Evolutionary conservation across 2,113 vertebrate genomes (phyloP).

Genomic region (Patagioenas fasciata): DNA sequence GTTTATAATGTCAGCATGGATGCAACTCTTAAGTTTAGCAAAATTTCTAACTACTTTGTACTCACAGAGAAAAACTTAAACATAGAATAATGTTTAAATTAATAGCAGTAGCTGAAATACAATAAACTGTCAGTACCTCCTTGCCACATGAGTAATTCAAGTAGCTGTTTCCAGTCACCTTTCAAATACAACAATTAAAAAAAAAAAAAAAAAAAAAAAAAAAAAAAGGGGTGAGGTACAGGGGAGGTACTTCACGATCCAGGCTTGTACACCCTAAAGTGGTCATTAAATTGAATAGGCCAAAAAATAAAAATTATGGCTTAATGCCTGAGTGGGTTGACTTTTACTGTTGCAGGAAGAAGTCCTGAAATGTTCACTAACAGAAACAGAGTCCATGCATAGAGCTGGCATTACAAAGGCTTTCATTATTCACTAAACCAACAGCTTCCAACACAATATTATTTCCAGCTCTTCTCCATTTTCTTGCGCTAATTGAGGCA

Average conservation of each 20-base stretch:
- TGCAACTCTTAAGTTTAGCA: background rate
- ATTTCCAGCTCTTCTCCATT: background rate
- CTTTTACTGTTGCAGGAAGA: background rate
- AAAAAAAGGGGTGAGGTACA: background rate
- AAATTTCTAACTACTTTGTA: background rate
- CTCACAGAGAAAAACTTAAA: background rate
- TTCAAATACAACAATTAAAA: background rate
- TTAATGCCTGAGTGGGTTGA: background rate
- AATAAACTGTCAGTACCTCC: background rate
- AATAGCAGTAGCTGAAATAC: background rate
- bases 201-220: background rate
- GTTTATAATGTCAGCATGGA: background rate
- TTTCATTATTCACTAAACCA: background rate
- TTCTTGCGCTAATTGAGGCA: background rate
- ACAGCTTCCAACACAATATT: background rate
- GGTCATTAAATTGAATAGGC: background rate
- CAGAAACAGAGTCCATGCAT: accelerated
- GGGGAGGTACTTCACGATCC: background rate
- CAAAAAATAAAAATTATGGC: background rate
- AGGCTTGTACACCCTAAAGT: background rate
- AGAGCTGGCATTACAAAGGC: background rate
- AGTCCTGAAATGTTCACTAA: background rate
- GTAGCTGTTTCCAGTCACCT: background rate
- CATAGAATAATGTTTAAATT: background rate
- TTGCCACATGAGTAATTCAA: conserved; percentile 2